phyloP scores from a whole-genome alignment of 2,888 invertebrate species.

The Trypoxylon attenuatum region DNA sequence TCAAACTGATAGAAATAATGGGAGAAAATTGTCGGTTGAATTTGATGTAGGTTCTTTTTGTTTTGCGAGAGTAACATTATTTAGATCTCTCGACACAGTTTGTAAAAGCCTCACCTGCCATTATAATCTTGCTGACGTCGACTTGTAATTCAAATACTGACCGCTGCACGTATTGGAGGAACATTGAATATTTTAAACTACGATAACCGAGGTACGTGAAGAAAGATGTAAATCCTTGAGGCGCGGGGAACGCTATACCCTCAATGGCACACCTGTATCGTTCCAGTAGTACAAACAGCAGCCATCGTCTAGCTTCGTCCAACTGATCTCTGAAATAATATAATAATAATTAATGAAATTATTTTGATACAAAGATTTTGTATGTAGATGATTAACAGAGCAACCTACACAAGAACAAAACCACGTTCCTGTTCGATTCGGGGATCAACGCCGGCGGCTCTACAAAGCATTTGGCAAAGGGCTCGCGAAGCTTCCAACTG shows the following conservation, averaged over 20 bases:
- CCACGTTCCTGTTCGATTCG: constrained; percentile 84
- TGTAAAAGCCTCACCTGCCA: constrained; percentile 81
- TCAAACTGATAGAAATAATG: too few relatives aligned
- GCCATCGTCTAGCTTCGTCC: constrained; percentile 81
- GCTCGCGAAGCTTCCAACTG: constrained; percentile 87
- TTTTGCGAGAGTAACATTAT: too few relatives aligned
- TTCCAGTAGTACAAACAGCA: constrained; percentile 87
- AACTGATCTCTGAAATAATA: constrained; percentile 81
- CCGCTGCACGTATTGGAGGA: constrained; percentile 88
- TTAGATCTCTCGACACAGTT: too few relatives aligned
- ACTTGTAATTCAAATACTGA: constrained; percentile 91
- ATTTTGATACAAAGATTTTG: background rate
- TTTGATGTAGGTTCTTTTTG: too few relatives aligned
- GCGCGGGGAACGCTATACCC: constrained; percentile 87
- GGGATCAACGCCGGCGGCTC: constrained; percentile 82
- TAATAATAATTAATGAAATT: constrained; percentile 6
- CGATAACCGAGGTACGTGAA: constrained; percentile 91
- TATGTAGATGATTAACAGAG: constrained; percentile 28
- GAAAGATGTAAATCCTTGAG: constrained; percentile 92
- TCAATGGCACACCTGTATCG: constrained; percentile 88
- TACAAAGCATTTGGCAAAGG: constrained; percentile 84
- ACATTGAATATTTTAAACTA: constrained; percentile 85
- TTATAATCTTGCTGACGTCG: constrained; percentile 89
- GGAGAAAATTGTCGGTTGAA: too few relatives aligned
- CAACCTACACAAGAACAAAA: constrained; percentile 86